Conservation (phyloP, 2,797 vertebrate species). For the Pempheris klunzingeri region DNA sequence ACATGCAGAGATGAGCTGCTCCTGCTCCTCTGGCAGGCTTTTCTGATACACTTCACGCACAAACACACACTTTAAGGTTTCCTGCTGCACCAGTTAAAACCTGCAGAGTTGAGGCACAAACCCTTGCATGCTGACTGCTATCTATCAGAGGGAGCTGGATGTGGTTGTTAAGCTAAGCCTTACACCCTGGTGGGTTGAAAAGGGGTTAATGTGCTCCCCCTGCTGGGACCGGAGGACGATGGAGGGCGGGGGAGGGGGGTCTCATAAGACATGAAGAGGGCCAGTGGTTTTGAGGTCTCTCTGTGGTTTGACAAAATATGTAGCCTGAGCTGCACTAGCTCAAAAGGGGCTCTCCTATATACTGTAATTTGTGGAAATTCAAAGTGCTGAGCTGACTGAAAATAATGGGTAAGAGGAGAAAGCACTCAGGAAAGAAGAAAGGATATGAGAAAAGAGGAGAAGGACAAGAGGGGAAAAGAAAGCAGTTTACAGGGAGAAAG, state of each 20-base stretch:
- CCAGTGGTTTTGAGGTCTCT: conserved; percentile 70
- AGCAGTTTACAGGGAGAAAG: conserved; percentile 20
- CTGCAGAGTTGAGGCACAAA: conserved; percentile 46
- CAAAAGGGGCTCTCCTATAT: conserved; percentile 61
- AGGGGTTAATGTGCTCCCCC: conserved; percentile 37
- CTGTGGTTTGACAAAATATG: conserved; percentile 75
- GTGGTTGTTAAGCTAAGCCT: conserved; percentile 45
- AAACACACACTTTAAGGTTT: conserved; percentile 41
- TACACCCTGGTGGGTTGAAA: conserved; percentile 52
- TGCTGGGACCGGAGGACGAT: conserved; percentile 36
- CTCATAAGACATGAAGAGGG: conserved; percentile 62
- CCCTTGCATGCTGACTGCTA: conserved; percentile 32
- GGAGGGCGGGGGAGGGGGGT: no score
- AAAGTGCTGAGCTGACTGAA: conserved; percentile 74
- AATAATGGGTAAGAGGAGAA: conserved; percentile 54
- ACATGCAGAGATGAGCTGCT: conserved; percentile 64
- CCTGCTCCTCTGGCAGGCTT: conserved; percentile 29
- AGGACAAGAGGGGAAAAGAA: conserved; percentile 27
- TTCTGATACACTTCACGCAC: conserved; percentile 42
- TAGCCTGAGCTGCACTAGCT: conserved; percentile 53
- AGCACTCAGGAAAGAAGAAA: conserved; percentile 51
- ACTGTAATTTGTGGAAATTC: conserved; percentile 78
- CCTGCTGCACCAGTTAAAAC: conserved; percentile 56
- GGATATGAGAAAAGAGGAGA: no score
- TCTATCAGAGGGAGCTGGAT: conserved; percentile 43